Evolutionary conservation across 1,140 invertebrate species (phyloP), one percentile per base, ranked within the genome.

Genomic region (Elysia chlorotica): DNA sequence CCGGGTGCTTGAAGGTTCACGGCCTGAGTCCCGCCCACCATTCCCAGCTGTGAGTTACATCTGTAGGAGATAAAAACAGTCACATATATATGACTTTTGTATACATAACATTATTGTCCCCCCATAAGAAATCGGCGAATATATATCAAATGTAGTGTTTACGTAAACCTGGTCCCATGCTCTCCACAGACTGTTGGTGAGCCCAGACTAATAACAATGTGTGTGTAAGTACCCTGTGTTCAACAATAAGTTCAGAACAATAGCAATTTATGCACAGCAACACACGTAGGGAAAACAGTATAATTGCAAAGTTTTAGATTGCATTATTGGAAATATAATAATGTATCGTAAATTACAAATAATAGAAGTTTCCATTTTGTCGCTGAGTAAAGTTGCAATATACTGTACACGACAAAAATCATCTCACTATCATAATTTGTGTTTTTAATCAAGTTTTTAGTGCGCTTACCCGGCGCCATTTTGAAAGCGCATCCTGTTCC

Each of bases 31-130:
- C 85, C 85, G 33, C 83, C 83, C 10, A 84, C 83, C 83, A 83
- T 85, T 21, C 85, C 85, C 4, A 85, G 72, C 61, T 83, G 80
- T 21, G 85, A 86, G 66, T 81, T 85, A 73, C 85, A 86, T 57
- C 85, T 86, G 80, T n/a, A 81, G 56, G 28, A 36, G 14, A 2
- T 31, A 36, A 37, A 31, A 62, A 25, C 6, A 62, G 5, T 30
- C 5, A 62, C 23, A 62, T 19, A 33, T 30, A 25, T 30, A 10
- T 10, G 6, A 59, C 17, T 59, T 6, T 6, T 25, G 6, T 59
- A 17, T 17, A 6, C 28, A 59, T 17, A 59, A 59, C 23, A 14
- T 28, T 59, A 6, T 6, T 25, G 23, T 10, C 28, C 25, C 56
- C 10, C 6, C 10, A 14, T 10, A 28, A 14, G 17, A 6, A 10